Evolutionary conservation across 2,888 invertebrate genomes (phyloP).

Genomic region (Stenoptilia bipunctidactyla): DNA sequence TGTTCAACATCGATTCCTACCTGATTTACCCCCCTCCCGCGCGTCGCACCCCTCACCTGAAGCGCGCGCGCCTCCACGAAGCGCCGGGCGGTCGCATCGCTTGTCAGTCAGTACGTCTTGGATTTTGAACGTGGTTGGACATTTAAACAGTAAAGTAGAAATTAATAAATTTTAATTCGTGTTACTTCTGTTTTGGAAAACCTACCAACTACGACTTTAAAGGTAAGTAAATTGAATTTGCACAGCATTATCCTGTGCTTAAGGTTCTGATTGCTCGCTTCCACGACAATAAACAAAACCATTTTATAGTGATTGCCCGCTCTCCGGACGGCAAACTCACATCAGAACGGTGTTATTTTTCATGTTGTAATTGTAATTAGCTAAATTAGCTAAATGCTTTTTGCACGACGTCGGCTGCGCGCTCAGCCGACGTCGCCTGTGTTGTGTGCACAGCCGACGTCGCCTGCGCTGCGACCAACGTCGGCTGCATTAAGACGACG

Average conservation of each 20-base stretch:
- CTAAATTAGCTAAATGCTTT: neutral
- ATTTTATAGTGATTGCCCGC: no score
- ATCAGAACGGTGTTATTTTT: no score
- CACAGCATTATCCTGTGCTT: neutral
- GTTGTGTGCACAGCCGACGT: neutral
- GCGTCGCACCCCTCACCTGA: neutral
- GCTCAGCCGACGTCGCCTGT: neutral
- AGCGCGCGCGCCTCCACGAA: neutral
- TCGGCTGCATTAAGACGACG: neutral
- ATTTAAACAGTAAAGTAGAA: neutral
- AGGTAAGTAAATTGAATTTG: neutral
- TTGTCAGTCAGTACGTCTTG: conserved; percentile 1
- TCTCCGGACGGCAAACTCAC: no score
- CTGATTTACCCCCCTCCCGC: neutral
- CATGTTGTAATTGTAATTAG: no score
- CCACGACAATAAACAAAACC: neutral
- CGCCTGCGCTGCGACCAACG: neutral
- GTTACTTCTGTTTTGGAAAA: no score
- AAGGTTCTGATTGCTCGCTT: no score
- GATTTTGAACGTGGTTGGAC: neutral
- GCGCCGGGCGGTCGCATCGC: neutral
- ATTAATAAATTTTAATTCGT: neutral
- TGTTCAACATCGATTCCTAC: neutral
- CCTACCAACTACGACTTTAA: no score
- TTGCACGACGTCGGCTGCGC: neutral